phyloP scores from a whole-genome alignment of 2,113 vertebrate species.

The Tor tambroides region DNA sequence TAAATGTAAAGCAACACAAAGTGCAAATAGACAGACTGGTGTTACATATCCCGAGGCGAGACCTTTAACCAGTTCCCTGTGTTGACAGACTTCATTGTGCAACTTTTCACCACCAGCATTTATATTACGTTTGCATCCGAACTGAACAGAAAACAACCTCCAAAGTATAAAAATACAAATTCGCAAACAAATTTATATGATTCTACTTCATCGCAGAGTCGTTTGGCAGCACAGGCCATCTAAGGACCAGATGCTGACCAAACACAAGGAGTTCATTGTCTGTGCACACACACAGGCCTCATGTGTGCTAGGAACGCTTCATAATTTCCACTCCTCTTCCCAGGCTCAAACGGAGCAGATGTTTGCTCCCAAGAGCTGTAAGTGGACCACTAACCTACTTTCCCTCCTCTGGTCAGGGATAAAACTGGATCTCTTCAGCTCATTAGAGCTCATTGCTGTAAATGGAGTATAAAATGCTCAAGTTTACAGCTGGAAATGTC shows the following conservation, averaged over 20 bases:
- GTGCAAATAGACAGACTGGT: not conserved
- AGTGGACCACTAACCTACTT: slow-evolving; percentile 40
- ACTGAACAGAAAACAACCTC: not conserved
- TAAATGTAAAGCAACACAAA: not conserved
- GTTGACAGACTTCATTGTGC: not conserved
- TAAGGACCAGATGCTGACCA: slow-evolving; percentile 19
- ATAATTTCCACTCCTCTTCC: slow-evolving; percentile 22
- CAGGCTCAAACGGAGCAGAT: slow-evolving; percentile 28
- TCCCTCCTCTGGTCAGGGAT: not conserved
- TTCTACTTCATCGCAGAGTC: not conserved
- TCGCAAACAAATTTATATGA: not conserved
- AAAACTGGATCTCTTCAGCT: not conserved
- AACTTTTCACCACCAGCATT: not conserved
- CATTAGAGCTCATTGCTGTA: not conserved
- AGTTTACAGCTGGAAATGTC: not conserved
- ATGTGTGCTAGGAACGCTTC: not conserved
- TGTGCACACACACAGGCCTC: not conserved
- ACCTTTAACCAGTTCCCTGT: not conserved
- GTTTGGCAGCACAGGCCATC: not conserved
- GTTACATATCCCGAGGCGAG: not conserved
- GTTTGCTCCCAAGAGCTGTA: slow-evolving; percentile 18
- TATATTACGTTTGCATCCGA: not conserved
- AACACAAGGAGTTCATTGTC: slow-evolving; percentile 13
- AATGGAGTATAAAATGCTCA: slow-evolving; percentile 11
- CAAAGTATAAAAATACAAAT: not conserved